A percentile compares a stretch with the other conserved stretches of the same genome.
phyloP scores from a whole-genome alignment of 2,113 vertebrate species.

The Rattus norvegicus region DNA sequence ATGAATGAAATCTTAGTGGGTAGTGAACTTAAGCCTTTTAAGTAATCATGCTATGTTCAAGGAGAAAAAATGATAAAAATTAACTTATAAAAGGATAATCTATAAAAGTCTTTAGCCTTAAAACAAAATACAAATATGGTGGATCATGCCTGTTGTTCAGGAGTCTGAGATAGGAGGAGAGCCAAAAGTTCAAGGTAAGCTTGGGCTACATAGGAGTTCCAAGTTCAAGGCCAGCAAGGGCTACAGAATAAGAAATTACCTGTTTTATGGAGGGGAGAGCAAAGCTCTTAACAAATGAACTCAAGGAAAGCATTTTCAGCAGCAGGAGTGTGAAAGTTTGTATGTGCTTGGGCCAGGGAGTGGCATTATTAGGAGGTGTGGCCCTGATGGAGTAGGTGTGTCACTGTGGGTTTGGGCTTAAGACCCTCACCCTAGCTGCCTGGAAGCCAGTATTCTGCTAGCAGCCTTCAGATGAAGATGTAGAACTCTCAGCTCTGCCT shows the following conservation, averaged over 20 bases:
- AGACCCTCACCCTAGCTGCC: too few relatives aligned
- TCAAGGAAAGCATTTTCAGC: neutral
- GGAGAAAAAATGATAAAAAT: neutral
- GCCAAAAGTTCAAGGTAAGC: neutral
- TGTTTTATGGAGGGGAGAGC: neutral
- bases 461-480: too few relatives aligned
- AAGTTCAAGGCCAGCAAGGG: neutral
- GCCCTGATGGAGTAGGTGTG: too few relatives aligned
- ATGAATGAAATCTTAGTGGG: neutral
- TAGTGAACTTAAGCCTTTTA: neutral
- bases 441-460: too few relatives aligned
- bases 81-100: neutral
- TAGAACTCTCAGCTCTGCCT: too few relatives aligned
- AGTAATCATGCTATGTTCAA: neutral
- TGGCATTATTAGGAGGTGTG: too few relatives aligned
- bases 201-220: neutral
- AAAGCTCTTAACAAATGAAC: slow-evolving; percentile 1
- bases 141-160: neutral
- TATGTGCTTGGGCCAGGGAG: too few relatives aligned
- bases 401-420: too few relatives aligned
- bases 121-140: slow-evolving; percentile 3
- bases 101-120: neutral
- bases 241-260: neutral
- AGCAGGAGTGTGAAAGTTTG: neutral
- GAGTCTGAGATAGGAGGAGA: neutral